Base-by-base conservation (phyloP, 2,888 invertebrate species). In the Sinelater perroti region DNA sequence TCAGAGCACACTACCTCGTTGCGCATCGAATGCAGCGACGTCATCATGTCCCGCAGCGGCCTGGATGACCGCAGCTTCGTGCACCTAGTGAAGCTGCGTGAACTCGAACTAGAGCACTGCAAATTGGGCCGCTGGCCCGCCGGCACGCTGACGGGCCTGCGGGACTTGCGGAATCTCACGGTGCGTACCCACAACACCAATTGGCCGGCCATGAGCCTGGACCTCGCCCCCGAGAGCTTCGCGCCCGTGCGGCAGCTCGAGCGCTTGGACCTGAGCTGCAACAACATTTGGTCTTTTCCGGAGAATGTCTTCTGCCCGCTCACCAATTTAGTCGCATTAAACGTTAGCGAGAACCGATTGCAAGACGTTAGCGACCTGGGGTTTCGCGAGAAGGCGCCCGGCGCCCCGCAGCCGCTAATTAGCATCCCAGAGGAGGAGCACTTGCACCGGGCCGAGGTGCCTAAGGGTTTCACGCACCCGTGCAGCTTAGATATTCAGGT, bases 201-300 rank as follows among this genome's bases (percentile, higher is more conserved):
- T 70, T 92, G 91, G 90, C 89, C 91, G 10, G 88, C 90, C 45
- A 86, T 92, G 81, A 91, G 89, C 71, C 83, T 95, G 73, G 91
- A 93, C 77, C 85, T 94, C 70, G 88, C 90, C 69, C 82, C 85
- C 26, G 88, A 90, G 64, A 90, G 91, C 70, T 93, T 93, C 77
- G 82, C 85, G 57, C 86, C 87, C 57, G 87, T 90, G 56, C 84
- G 87, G 61, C 90, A 92, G 75, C 82, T 94, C 68, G 93, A 93
- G 78, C 84, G 89, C 67, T 82, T 94, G 63, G 94, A 95, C 75
- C 81, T 95, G 64, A 93, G 92, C 73, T 88, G 87, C 72, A 93
- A 94, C 78, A 93, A 93, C 77, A 91, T 94, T 74, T 93, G 92
- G 91, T 90, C 91, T 50, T 86, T 94, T 75, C 93, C 93, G 16